Base-by-base conservation (phyloP, 2,113 vertebrate species). In the Montifringilla adamsi region DNA sequence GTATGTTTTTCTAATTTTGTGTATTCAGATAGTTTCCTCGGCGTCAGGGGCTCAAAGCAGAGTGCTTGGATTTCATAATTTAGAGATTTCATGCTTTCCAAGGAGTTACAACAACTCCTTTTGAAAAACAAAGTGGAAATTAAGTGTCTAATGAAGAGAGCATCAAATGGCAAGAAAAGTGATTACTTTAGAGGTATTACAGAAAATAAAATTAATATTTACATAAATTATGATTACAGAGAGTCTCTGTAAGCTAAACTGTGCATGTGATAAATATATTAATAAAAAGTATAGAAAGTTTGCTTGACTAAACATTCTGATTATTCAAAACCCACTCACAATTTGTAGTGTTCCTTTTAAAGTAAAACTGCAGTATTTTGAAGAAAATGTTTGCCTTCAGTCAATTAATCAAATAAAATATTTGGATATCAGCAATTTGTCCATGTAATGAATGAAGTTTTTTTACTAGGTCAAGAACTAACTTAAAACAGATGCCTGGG, bases 41-140 rank as follows among this genome's bases (percentile, higher is more conserved):
- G 37, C 59, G 49, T 86, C 64, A 43, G 89, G 73, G 94, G 37
- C 73, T 88, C 94, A 93, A 95, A 97, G 91, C 55, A 37, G 55
- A 91, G 87, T 92, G 89, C 96, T 97, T 63, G 26, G 84, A 75
- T 98, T 97, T 97, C 96, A 91, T 98, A 97, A 97, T 98, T 98
- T 97, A 97, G 97, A 97, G 97, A 98, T 98, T 98, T 98, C 97
- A 97, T 95, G 98, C 97, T 96, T 98, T 98, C 98, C 89, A 95
- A 96, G 90, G 98, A 98, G 97, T 96, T 97, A 82, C 87, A 97
- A 97, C 60, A 80, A 92, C 94, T 92, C 96, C 67, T 97, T 97
- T 96, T 72, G 85, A 94, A 96, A 96, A 98, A 97, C 98, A 98
- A 98, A 98, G 97, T 96, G 85, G 93, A 97, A 97, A 97, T 93